Evolutionary conservation across 1,140 invertebrate species (phyloP), one percentile per base, ranked within the genome.

Genomic region (Cotesia chilonis): DNA sequence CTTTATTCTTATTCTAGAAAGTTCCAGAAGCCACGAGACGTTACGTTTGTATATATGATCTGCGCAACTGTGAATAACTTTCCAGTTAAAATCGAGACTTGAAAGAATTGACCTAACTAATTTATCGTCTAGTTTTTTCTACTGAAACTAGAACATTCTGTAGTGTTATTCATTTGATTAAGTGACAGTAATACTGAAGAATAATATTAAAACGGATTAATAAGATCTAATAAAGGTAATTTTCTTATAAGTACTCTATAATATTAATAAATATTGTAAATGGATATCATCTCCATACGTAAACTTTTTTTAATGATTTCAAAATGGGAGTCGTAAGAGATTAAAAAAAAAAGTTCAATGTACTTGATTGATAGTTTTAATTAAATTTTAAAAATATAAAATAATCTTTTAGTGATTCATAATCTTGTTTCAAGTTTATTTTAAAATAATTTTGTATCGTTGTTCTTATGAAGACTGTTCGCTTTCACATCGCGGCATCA

Each of bases 21-120:
- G 70, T 75, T 75, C 74, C 60, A 41, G 74, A 75, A 75, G 52
- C 60, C 66, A 65, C 70, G 65, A 75, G 74, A 75, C 68, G 74
- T 36, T 57, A 41, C 9, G 57, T 68, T 71, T 71, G 14, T 75
- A 74, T 74, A 75, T 75, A 75, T 72, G 66, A 36, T 59, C 70
- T 64, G 74, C 60, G 74, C 74, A 68, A 71, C 47, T 71, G 71
- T 59, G 65, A 10, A 51, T 64, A 64, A 75, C 66, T 55, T 69
- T 75, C 71, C 68, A 75, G 74, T 75, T 72, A 70, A 67, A 70
- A 72, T 60, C 60, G 51, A 72, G 67, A 73, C 71, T 36, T 60
- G 71, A 72, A 68, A 64, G 61, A 55, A 4, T 54, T 68, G 12
- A 55, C 14, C 37, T 54, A 35, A 51, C 10, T 63, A 20, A 51